Evolutionary conservation across 2,113 vertebrate species (phyloP), one percentile per base, ranked within the genome.

Genomic region (Eulemur rufifrons): DNA sequence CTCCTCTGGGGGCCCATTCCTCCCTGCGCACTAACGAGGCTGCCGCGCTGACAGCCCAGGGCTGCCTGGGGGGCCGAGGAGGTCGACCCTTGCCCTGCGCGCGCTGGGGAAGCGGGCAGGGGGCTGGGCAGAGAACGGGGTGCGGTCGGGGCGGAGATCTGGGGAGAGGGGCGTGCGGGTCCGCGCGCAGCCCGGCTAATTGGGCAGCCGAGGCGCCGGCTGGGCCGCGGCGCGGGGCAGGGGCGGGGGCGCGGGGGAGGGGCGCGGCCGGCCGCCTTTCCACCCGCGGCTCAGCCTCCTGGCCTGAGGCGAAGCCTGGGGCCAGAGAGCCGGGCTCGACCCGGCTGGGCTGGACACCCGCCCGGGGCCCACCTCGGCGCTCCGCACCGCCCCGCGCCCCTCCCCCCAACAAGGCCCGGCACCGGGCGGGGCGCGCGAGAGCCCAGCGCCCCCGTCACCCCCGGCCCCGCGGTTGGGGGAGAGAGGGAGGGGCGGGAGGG

Each of bases 231-330:
- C 13, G 64, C 21, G 8, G 1, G 52, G 56, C 32, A 23, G 56
- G 50, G 66, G 63, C 71, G 45, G 6, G 82, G 63, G 63, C 61
- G 13, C 66, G 34, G 39, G 59, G 86, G 37, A 89, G 92, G 92
- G 93, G 18, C 14, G 32, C 47, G n/a, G 6, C 29, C 15, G 6
- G 25, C 83, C 68, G 83, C 69, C 91, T 61, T 50, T 80, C 42
- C 92, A 73, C 64, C 45, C n/a, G 39, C 52, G 8, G 94, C 96
- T 50, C 80, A 94, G 92, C 93, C 87, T 97, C 91, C 74, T 97
- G 97, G 97, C 97, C 97, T 71, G 84, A 96, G 97, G 98, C 98
- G 50, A 96, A 76, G 97, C 98, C 95, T n/a, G 29, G 77, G 95
- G 98, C 97, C 11, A 96, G 29, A 97, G 84, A 93, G 86, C 94